Base-by-base conservation (phyloP, 2,888 invertebrate genomes). In the Halictus quadricinctus region DNA sequence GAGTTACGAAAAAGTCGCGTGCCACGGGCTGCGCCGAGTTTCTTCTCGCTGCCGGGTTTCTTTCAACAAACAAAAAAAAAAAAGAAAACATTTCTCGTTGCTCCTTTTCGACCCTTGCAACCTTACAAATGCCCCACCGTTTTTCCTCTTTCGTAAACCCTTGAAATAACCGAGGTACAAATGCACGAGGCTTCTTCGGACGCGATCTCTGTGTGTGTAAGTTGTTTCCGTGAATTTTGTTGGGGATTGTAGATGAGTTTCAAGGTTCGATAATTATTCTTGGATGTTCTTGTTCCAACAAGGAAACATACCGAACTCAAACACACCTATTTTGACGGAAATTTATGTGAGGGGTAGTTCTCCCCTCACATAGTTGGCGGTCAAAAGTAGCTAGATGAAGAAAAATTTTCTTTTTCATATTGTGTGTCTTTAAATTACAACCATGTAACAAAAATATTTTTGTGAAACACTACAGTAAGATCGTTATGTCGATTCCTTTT, bases 1-100 rank as follows among this genome's bases (percentile, higher is more conserved):
- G 76, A 29, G 83, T 88, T 85, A 86, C 83, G 88, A 88, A 88
- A 83, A 89, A 89, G 72, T 75, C 72, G 43, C 46, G 64, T 64
- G 64, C 18, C 64, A 25, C 64, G 7, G n/a, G 15, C 29, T 18
- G 29, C 64, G 64, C 6, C 29, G 36, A 69, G 69, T 69, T 69
- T 69, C 69, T 69, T 69, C 29, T 69, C 41, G 58, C 58, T 69
- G 69, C 36, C 69, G 69, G 69, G 64, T 8, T 8, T 46, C 60
- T 70, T 60, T 50, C 60, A 15, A 50, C 77, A 18, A 36, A 2
- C 15, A 18, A 36, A 36, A 6, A 15, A 29, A 15, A 29, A 58
- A 58, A 58, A 46, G 8, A 7, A 46, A 46, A 21, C 13, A 18
- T 64, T 8, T 15, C 18, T 36, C 36, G 1, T 8, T 15, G 64